A percentile compares a stretch with the other conserved stretches of the same genome.
These are phyloP conservation scores for Buteo buteo DNA, from an alignment of 2,113 vertebrate genomes.

Conservation along the genomic window DNA sequence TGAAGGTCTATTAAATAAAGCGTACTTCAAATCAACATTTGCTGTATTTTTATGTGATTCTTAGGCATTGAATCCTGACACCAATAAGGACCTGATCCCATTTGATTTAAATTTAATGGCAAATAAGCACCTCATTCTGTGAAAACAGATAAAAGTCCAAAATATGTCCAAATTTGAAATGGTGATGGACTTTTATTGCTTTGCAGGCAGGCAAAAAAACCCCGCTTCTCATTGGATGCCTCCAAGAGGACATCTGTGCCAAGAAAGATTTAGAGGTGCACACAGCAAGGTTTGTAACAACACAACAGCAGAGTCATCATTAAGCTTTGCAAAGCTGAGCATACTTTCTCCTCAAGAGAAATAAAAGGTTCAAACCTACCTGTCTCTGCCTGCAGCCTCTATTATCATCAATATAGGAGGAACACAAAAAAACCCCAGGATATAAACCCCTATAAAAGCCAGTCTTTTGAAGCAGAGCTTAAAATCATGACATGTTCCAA, in stretches of 20 bases:
- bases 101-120: background rate
- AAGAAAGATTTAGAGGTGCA: background rate
- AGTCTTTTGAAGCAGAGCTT: background rate
- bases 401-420: background rate
- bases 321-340: background rate
- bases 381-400: background rate
- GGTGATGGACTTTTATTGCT: background rate
- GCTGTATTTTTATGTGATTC: background rate
- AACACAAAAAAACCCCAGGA: background rate
- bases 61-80: background rate
- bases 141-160: background rate
- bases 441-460: background rate
- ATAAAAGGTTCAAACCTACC: background rate
- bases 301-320: background rate
- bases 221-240: background rate
- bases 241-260: background rate
- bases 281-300: background rate
- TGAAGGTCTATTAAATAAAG: background rate
- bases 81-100: background rate
- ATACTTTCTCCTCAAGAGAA: background rate
- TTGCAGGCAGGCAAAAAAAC: background rate
- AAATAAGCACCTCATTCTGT: background rate
- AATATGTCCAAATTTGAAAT: background rate
- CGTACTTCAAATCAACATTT: background rate
- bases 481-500: background rate